These are phyloP conservation scores for Heterotilapia buettikoferi DNA, from an alignment of 2,113 vertebrate species.

Conservation along the genomic window DNA sequence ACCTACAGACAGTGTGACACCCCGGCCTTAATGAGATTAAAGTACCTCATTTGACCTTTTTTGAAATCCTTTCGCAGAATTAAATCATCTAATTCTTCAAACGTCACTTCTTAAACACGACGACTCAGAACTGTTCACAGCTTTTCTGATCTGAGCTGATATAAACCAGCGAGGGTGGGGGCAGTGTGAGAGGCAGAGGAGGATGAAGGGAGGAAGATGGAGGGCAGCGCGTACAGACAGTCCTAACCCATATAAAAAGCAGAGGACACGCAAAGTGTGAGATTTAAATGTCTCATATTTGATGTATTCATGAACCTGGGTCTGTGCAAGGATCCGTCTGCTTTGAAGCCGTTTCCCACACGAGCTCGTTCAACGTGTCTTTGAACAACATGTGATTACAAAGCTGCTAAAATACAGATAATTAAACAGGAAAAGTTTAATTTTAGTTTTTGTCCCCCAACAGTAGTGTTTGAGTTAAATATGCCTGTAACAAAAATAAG, in stretches of 20 bases:
- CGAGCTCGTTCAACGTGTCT: neutral
- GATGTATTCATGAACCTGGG: rapidly evolving
- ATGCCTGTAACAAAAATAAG: too few species aligned
- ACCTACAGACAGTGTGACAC: neutral
- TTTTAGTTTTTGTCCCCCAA: too few species aligned
- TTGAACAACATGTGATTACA: neutral
- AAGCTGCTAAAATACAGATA: neutral
- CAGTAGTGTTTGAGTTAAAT: too few species aligned
- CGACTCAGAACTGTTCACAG: neutral
- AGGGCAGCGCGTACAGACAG: rapidly evolving
- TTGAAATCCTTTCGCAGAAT: neutral
- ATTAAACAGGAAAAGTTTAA: too few species aligned
- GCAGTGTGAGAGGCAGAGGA: neutral
- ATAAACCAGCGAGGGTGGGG: neutral
- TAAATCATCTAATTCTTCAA: neutral
- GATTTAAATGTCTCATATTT: neutral
- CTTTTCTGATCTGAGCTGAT: neutral
- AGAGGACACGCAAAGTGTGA: neutral
- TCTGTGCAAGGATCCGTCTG: neutral
- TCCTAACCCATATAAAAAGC: neutral
- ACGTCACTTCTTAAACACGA: neutral
- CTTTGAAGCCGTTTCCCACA: neutral
- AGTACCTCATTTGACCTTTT: rapidly evolving
- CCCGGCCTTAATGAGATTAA: neutral
- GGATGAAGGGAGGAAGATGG: neutral